A percentile compares a stretch with the other conserved stretches of the same genome.
Evolutionary conservation across 2,113 vertebrate species (phyloP).

Genomic region (Pluvianellus socialis): DNA sequence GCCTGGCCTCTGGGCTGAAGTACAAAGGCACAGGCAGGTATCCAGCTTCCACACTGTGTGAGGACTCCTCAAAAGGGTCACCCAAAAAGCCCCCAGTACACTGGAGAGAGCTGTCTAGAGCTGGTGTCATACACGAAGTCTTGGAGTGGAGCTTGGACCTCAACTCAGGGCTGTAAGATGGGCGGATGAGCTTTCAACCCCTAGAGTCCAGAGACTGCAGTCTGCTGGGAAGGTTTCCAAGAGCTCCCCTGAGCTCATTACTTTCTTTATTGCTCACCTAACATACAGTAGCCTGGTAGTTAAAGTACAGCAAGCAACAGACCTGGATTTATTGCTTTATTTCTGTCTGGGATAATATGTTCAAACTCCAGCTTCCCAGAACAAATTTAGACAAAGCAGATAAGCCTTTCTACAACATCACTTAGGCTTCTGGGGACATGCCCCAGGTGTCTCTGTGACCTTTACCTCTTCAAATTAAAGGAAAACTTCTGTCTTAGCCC

Average conservation of each 20-base stretch:
- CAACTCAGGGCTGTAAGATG: not conserved
- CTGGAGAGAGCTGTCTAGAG: not conserved
- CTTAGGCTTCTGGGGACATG: not conserved
- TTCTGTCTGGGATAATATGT: not conserved
- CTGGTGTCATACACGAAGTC: not conserved
- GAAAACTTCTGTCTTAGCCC: not conserved
- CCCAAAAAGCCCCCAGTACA: not conserved
- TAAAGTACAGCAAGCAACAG: not conserved
- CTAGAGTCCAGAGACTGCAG: not conserved
- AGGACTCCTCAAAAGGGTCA: not conserved
- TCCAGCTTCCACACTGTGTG: accelerated
- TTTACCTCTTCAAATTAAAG: not conserved
- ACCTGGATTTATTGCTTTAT: not conserved
- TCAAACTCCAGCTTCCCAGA: not conserved
- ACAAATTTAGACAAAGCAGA: not conserved
- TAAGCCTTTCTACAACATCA: not conserved
- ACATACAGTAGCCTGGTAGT: not conserved
- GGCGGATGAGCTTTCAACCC: not conserved
- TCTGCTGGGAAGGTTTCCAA: not conserved
- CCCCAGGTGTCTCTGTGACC: not conserved
- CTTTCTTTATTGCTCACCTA: not conserved
- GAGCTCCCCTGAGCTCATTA: not conserved
- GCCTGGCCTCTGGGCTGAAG: not conserved
- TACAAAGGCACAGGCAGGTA: not conserved
- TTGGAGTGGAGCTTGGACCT: not conserved